Conservation (phyloP, 2,888 invertebrate species). For the Endomychus coccineus region DNA sequence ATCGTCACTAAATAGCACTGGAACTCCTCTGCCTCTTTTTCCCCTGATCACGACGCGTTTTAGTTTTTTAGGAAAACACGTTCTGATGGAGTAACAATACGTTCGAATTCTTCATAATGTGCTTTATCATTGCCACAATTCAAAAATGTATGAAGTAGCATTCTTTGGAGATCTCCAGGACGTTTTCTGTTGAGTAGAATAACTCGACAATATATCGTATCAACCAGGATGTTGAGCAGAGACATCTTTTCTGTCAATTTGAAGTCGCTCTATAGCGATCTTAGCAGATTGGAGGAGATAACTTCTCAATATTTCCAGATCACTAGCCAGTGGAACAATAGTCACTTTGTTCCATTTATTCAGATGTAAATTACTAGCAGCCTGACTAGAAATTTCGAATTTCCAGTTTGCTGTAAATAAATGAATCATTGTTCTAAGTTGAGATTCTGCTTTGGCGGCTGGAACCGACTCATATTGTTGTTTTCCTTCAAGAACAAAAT, state of each 20-base stretch:
- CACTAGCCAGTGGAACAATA: constrained; percentile 6
- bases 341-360: constrained; percentile 8
- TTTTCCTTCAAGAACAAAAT: constrained; percentile 14
- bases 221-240: constrained; percentile 5
- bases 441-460: constrained; percentile 16
- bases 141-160: no score
- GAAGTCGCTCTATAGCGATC: constrained; percentile 5
- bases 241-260: constrained; percentile 7
- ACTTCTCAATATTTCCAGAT: constrained; percentile 5
- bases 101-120: no score
- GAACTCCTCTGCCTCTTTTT: constrained; percentile 16
- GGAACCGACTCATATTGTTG: constrained; percentile 7
- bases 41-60: no score
- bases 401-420: constrained; percentile 13
- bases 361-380: constrained; percentile 3
- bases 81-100: no score
- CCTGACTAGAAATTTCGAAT: constrained; percentile 7
- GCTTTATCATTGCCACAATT: no score
- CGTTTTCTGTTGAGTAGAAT: constrained; percentile 3
- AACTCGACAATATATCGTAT: constrained; percentile 4
- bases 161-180: no score
- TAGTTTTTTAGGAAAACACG: no score
- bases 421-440: constrained; percentile 19
- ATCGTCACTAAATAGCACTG: no score
- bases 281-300: constrained; percentile 6